Evolutionary conservation across 1,140 invertebrate genomes (phyloP).

Genomic region (Berghia stephanieae): DNA sequence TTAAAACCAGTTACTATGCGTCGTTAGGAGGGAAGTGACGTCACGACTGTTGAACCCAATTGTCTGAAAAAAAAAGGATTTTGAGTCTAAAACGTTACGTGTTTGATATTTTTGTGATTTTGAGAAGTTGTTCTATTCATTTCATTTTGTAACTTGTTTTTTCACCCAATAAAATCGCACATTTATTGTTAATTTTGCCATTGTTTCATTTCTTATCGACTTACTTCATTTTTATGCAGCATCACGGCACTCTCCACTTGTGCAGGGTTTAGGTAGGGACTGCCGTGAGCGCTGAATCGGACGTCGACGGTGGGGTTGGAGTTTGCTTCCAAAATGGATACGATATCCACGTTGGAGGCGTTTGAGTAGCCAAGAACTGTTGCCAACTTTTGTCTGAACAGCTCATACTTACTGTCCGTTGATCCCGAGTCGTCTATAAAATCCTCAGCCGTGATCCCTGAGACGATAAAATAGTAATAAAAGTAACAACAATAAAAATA

Average conservation of each 20-base stretch:
- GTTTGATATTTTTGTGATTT: too few species aligned
- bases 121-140: too few species aligned
- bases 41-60: too few species aligned
- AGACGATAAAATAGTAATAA: slow-evolving; percentile 23
- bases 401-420: slow-evolving; percentile 88
- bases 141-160: too few species aligned
- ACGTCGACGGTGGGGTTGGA: slow-evolving; percentile 73
- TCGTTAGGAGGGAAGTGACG: too few species aligned
- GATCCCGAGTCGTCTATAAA: slow-evolving; percentile 74
- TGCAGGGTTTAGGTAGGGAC: slow-evolving; percentile 94
- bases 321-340: slow-evolving; percentile 79
- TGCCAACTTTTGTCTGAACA: slow-evolving; percentile 86
- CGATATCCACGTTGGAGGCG: slow-evolving; percentile 91
- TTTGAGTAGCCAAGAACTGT: slow-evolving; percentile 78
- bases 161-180: too few species aligned
- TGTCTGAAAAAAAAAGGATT: too few species aligned
- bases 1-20: too few species aligned
- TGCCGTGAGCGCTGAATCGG: slow-evolving; percentile 92
- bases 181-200: too few species aligned
- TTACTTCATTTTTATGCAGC: slow-evolving; percentile 88
- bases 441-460: slow-evolving; percentile 93
- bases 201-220: too few species aligned
- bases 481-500: slow-evolving; percentile 9
- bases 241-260: slow-evolving; percentile 91
- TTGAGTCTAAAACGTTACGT: too few species aligned